These are phyloP conservation scores for Lepilemur ruficaudatus DNA, from an alignment of 2,797 vertebrate genomes.

Conservation along the genomic window DNA sequence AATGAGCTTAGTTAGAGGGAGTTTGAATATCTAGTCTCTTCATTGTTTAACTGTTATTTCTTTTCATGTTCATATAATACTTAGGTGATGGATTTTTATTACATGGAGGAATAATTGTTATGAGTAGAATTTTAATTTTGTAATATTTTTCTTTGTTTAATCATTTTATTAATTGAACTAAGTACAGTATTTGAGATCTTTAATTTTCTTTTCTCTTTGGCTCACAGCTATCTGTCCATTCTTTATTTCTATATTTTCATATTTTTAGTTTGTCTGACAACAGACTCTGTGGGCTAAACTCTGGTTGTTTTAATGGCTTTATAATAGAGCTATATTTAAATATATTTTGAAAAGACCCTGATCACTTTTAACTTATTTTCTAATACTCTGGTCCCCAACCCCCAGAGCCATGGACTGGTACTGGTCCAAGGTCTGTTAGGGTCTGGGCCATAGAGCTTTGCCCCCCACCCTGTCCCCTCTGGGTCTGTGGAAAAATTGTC, in stretches of 20 bases:
- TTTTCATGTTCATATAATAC: slow-evolving; percentile 25
- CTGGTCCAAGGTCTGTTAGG: too few species aligned
- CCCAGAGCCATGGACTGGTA: too few species aligned
- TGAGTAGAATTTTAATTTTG: slow-evolving; percentile 12
- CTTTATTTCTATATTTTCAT: slow-evolving; percentile 29
- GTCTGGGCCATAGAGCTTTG: too few species aligned
- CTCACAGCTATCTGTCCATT: neutral
- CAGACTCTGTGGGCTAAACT: neutral
- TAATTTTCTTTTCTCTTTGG: slow-evolving; percentile 14
- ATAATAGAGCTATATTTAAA: neutral
- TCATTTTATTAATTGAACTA: slow-evolving; percentile 14
- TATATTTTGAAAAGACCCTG: neutral
- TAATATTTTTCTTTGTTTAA: slow-evolving; percentile 24
- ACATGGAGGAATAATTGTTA: neutral
- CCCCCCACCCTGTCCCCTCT: too few species aligned
- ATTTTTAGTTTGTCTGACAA: slow-evolving; percentile 37
- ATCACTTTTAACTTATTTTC: slow-evolving; percentile 34
- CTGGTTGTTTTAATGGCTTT: slow-evolving; percentile 9
- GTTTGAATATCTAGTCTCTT: neutral
- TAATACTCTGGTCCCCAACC: neutral
- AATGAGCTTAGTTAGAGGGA: neutral
- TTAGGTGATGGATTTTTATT: slow-evolving; percentile 25
- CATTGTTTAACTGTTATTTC: neutral
- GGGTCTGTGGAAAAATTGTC: too few species aligned
- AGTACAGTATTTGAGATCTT: neutral